phyloP scores from a whole-genome alignment of 2,888 invertebrate species.

The Epirrita christyi region DNA sequence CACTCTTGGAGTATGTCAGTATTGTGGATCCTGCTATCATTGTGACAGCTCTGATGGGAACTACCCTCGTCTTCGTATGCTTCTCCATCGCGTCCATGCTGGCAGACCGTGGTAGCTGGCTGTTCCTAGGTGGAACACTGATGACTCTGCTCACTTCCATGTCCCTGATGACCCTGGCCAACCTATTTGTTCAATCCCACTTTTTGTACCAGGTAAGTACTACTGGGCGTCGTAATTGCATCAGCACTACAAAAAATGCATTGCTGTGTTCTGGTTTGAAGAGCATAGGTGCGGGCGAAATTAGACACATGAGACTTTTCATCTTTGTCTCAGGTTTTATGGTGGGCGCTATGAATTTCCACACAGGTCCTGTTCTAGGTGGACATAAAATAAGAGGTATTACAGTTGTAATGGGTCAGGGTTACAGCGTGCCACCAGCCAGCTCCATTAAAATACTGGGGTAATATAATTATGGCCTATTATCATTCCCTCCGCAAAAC shows the following conservation, averaged over 20 bases:
- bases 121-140: constrained; percentile 95
- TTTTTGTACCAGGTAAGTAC: constrained; percentile 89
- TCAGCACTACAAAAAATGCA: too few species aligned
- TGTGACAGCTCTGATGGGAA: constrained; percentile 93
- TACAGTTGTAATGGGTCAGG: too few species aligned
- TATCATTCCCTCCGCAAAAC: too few species aligned
- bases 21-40: constrained; percentile 94
- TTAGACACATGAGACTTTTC: too few species aligned
- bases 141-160: constrained; percentile 93
- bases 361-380: too few species aligned
- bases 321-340: background rate
- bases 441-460: too few species aligned
- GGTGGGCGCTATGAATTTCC: too few species aligned
- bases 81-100: constrained; percentile 95
- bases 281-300: too few species aligned
- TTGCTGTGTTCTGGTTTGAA: too few species aligned
- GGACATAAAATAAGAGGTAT: too few species aligned
- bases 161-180: constrained; percentile 91
- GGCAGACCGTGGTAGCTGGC: constrained; percentile 93
- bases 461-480: too few species aligned
- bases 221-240: background rate
- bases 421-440: too few species aligned
- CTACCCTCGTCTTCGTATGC: constrained; percentile 95
- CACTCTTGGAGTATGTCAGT: constrained; percentile 92
- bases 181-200: constrained; percentile 93